A percentile compares a stretch with the other conserved stretches of the same genome.
phyloP scores from a whole-genome alignment of 2,888 invertebrate genomes.

The Gari tellinella region DNA sequence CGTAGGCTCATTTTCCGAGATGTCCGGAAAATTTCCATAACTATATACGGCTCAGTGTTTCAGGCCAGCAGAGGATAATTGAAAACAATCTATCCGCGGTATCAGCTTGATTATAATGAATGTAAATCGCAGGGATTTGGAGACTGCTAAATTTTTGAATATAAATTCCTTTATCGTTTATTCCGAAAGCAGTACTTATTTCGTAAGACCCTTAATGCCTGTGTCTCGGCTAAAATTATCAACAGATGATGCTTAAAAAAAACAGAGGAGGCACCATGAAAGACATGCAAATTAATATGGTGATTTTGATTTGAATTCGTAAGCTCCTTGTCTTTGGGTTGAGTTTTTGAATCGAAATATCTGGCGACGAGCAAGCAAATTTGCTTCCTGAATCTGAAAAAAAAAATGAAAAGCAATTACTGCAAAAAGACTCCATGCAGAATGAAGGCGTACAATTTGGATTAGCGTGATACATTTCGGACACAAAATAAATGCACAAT shows the following conservation, averaged over 20 bases:
- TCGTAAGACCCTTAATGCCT: conserved; percentile 53
- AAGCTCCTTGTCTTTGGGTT: conserved; percentile 33
- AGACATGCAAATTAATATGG: conserved; percentile 60
- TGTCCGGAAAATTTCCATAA: no score
- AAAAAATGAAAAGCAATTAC: no score
- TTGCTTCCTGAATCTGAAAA: no score
- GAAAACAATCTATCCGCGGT: conserved; percentile 50
- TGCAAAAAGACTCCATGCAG: no score
- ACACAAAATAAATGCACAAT: conserved; percentile 4
- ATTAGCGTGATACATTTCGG: no score
- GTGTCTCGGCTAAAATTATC: conserved; percentile 43
- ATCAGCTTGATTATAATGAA: conserved; percentile 51
- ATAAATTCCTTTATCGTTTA: conserved; percentile 55
- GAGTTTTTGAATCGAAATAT: conserved; percentile 5
- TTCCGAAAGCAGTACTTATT: conserved; percentile 56
- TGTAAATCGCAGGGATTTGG: conserved; percentile 46
- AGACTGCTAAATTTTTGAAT: conserved; percentile 52
- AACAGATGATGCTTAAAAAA: conserved; percentile 21
- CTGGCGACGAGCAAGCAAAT: no score
- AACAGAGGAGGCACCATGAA: conserved; percentile 30
- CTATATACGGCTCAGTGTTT: not conserved
- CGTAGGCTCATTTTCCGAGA: no score
- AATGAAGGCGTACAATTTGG: no score
- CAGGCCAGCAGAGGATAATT: conserved; percentile 32
- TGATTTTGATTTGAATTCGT: conserved; percentile 55